phyloP scores from a whole-genome alignment of 2,888 invertebrate species.

The Ommatoiulus sabulosus region DNA sequence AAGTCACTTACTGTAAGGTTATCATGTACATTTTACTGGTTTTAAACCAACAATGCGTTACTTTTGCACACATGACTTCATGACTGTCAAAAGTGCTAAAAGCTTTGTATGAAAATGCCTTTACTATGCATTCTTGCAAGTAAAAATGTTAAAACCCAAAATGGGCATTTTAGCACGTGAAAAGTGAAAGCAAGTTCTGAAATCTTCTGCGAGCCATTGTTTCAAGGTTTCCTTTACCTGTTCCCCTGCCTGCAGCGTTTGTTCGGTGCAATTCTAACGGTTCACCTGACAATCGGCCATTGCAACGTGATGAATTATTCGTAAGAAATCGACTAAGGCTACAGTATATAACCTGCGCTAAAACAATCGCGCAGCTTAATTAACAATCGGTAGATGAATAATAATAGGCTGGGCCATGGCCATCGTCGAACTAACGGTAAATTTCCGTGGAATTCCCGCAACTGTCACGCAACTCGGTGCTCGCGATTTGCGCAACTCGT shows the following conservation, averaged over 20 bases:
- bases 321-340: background rate
- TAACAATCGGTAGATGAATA: background rate
- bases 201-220: background rate
- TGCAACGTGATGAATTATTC: background rate
- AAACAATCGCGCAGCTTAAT: background rate
- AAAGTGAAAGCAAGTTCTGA: background rate
- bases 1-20: no score
- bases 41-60: no score
- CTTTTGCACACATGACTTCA: no score
- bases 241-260: background rate
- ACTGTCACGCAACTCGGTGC: constrained; percentile 24
- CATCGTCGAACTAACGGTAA: constrained; percentile 5
- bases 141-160: no score
- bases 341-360: background rate
- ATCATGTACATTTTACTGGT: no score
- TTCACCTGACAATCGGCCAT: background rate
- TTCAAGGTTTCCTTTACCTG: background rate
- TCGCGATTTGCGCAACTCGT: constrained; percentile 14
- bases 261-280: background rate
- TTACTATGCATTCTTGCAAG: no score
- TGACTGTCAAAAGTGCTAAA: no score
- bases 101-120: no score
- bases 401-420: background rate
- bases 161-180: no score
- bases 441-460: background rate